Evolutionary conservation across 2,888 invertebrate species (phyloP).

Genomic region (Drosophila helvetica): DNA sequence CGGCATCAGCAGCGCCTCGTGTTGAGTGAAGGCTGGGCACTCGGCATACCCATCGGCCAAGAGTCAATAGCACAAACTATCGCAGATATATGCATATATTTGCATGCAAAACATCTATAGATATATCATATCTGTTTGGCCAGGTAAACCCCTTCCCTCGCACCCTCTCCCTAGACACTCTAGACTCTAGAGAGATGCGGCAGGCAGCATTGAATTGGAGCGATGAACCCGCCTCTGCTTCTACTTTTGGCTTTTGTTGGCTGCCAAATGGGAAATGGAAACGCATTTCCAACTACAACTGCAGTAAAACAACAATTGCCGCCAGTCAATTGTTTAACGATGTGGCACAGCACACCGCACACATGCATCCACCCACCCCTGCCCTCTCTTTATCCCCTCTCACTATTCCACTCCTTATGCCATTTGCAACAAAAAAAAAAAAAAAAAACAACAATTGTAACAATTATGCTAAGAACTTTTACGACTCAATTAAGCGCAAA

Average conservation of each 20-base stretch:
- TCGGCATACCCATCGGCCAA: conserved; percentile 47
- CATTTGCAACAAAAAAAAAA: conserved; percentile 37
- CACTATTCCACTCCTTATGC: conserved; percentile 14
- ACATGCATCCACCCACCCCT: conserved; percentile 13
- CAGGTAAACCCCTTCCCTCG: conserved; percentile 23
- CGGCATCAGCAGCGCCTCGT: not conserved
- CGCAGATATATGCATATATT: conserved; percentile 8
- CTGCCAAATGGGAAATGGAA: conserved; percentile 54
- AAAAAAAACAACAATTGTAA: conserved; percentile 46
- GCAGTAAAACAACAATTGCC: conserved; percentile 42
- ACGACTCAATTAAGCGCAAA: conserved; percentile 60
- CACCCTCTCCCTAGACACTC: conserved; percentile 3
- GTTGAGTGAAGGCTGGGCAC: not conserved
- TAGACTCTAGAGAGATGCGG: not conserved
- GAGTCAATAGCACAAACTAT: conserved; percentile 68
- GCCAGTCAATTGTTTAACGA: conserved; percentile 65
- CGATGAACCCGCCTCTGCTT: conserved; percentile 77
- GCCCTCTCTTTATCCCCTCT: not conserved
- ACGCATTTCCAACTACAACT: conserved; percentile 42
- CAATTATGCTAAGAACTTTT: conserved; percentile 68
- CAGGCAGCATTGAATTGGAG: conserved; percentile 80
- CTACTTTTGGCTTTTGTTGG: conserved; percentile 59
- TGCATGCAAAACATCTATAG: not conserved
- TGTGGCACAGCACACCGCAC: conserved; percentile 1
- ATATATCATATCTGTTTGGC: conserved; percentile 16